Base-by-base conservation (phyloP, 2,113 vertebrate genomes). In the Bos javanicus region DNA sequence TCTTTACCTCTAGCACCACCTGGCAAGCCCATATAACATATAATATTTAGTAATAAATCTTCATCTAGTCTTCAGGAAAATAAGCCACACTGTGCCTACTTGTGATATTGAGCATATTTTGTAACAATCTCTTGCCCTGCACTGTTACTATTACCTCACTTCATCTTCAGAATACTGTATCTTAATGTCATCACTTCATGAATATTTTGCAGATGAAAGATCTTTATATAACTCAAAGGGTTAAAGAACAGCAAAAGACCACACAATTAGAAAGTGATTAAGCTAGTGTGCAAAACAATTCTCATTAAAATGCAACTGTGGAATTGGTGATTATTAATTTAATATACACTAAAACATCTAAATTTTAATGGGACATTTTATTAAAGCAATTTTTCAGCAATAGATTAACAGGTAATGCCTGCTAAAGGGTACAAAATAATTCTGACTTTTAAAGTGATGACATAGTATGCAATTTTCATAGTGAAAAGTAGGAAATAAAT, bases 311-410 rank as follows among this genome's bases (percentile, higher is more conserved):
- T 87, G 26, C 13, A 93, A 60, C 36, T 67, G 17, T 64, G 16
- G 15, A 93, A 67, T 64, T 86, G 50, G 36, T 93, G 19, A 80
- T 90, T 97, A 80, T 21, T 93, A 93, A 90, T 89, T 83, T 92
- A 83, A 43, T 36, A 93, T 57, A 90, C 8, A 46, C 15, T 50
- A 93, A 95, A 96, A 60, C 2, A 96, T 62, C 48, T 52, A 94
- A 36, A 81, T 71, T 81, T 78, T 95, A 94, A 94, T 54, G 54
- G 48, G 15, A n/a, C 71, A 36, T 95, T 94, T 76, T 76, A 91
- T 95, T 78, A 90, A 81, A 86, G 16, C 3, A 52, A 84, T 39
- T 88, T 82, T 33, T 60, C 74, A 90, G 5, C 46, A 50, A 11
- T 62, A 81, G 25, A 57, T 64, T 64, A 80, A 87, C 1, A 92